phyloP scores from a whole-genome alignment of 2,113 vertebrate species.

The Corydoras sp. region DNA sequence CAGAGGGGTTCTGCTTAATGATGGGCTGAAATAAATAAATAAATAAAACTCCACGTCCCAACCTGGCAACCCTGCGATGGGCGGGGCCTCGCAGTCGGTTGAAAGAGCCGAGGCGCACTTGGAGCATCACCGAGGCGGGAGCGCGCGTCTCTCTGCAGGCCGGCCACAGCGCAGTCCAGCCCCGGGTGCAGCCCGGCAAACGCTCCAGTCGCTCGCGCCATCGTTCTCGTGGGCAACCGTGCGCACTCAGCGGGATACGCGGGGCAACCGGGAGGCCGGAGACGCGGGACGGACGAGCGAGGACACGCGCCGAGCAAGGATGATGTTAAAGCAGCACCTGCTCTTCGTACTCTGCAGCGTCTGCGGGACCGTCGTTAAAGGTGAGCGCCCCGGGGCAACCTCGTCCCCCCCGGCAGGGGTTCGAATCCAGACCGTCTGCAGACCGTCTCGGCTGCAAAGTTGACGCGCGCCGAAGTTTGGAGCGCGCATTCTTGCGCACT shows the following conservation, averaged over 20 bases:
- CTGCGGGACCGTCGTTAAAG: slow-evolving; percentile 65
- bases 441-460: neutral
- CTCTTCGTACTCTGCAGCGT: slow-evolving; percentile 70
- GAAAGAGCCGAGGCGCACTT: slow-evolving; percentile 65
- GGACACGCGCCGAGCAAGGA: slow-evolving; percentile 55
- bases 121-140: slow-evolving; percentile 46
- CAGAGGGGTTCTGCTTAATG: too few relatives aligned
- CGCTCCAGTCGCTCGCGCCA: slow-evolving; percentile 49
- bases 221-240: slow-evolving; percentile 50
- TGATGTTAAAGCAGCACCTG: slow-evolving; percentile 67
- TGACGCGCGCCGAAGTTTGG: slow-evolving; percentile 20
- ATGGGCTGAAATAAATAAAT: neutral
- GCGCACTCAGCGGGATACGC: slow-evolving; percentile 67
- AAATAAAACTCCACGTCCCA: neutral
- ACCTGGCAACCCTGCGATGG: slow-evolving; percentile 42
- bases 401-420: too few relatives aligned
- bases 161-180: slow-evolving; percentile 51
- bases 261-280: slow-evolving; percentile 38
- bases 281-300: slow-evolving; percentile 30
- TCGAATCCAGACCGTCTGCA: too few relatives aligned
- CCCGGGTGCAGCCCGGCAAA: slow-evolving; percentile 50
- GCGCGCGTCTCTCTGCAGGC: slow-evolving; percentile 56
- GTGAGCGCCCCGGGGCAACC: slow-evolving; percentile 50
- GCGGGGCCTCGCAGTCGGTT: slow-evolving; percentile 68
- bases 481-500: slow-evolving; percentile 16